Evolutionary conservation across 2,888 invertebrate genomes (phyloP), one percentile per base, ranked within the genome.

Genomic region (Leptodirus hochenwartii): DNA sequence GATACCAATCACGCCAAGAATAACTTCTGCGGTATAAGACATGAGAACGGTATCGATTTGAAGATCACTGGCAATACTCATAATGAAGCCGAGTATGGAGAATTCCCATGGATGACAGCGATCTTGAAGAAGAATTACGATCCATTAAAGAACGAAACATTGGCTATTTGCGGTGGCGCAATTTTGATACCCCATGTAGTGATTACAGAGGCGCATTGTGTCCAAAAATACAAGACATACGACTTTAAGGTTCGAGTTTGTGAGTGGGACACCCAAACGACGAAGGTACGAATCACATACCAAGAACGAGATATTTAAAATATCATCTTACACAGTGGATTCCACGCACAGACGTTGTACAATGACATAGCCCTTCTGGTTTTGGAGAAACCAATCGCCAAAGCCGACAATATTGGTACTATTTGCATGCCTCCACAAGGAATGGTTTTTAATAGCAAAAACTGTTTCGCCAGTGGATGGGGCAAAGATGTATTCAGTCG

Each of bases 41-140:
- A 70, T 47, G 51, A 58, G 1, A 55, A 57, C 12, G 69, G 69
- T 0, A 41, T 72, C 22, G 69, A 67, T 33, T 68, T 69, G 37
- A 54, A 58, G 14, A 52, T 71, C 5, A 50, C 53, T 22, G 66
- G 64, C 0, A 64, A 61, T 5, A 49, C 56, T 40, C 63, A 74
- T 34, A 62, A 65, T 16, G 78, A 81, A 44, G 69, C 82, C 0
- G 72, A 78, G 34, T 81, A 75, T 42, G 81, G 75, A 0, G 84
- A 84, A 56, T 82, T 78, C 43, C 82, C 84, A 1, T 84, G 82
- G 84, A 82, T 82, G 54, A 65, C 76, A 1, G 82, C 79, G 0
- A 47, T 85, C 10, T 45, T 80, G 39, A 61, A 62, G 23, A 43
- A 32, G 30, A 35, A 45, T 34, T 37, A 40, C 20, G 22, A 44